Base-by-base conservation (phyloP, 2,113 vertebrate genomes). In the Charina bottae region DNA sequence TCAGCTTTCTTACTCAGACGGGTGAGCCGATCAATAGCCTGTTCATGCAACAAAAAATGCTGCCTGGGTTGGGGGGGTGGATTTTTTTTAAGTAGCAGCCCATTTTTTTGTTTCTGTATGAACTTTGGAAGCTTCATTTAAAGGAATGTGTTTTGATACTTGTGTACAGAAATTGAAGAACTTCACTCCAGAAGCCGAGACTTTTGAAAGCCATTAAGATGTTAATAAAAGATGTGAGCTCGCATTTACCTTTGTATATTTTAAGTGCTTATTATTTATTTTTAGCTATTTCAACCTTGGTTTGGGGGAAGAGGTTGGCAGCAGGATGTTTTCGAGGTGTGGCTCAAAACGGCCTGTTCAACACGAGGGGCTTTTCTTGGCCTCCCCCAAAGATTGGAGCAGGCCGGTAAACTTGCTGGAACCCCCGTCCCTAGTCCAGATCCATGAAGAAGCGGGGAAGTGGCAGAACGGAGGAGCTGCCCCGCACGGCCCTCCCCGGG, bases 141-240 rank as follows among this genome's bases (percentile, higher is more conserved):
- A 94, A 19, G 92, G 78, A 92, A 49, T 94, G 28, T 92, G 68
- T 95, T 95, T 95, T 94, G 83, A 93, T 58, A 94, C 0, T 85
- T 90, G 19, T 92, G n/a, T 94, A 93, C 90, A 93, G 68, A 93
- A 91, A 42, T 94, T 95, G 10, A 93, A 94, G 83, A 92, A 37
- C 78, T 89, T 91, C 88, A 55, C 86, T 95, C 87, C 72, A 92
- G 88, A 91, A 95, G 60, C 55, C 87, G 94, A 90, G 92, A 92
- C 83, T 94, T 87, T 92, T 83, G 83, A 92, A 90, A 93, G 84
- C 92, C 55, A 54, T 84, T 93, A 92, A 90, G 92, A 88, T 93
- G 53, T 92, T 93, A 96, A 95, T 93, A 95, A 96, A 86, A 94
- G 64, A 33, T 93, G 42, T 91, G 21, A 91, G 92, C 93, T 37